phyloP scores from a whole-genome alignment of 2,797 vertebrate species.

The Hapalemur alaotrensis region DNA sequence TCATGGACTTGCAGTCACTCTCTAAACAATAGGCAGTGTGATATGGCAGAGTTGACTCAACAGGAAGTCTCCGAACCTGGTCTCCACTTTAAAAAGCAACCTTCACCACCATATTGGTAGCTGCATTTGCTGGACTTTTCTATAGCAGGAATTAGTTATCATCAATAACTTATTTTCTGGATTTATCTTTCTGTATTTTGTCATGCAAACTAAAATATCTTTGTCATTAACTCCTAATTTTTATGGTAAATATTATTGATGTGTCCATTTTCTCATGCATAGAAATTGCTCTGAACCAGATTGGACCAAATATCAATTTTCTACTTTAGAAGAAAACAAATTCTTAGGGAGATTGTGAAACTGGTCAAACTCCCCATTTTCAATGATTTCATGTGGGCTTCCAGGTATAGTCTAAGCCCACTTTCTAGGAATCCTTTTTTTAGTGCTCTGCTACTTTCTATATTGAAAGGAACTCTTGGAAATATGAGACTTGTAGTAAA shows the following conservation, averaged over 20 bases:
- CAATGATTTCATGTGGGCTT: not conserved
- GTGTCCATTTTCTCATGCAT: not conserved
- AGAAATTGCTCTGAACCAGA: not conserved
- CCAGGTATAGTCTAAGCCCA: not conserved
- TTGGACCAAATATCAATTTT: not conserved
- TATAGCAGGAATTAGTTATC: not conserved
- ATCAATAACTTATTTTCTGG: not conserved
- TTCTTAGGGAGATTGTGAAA: not conserved
- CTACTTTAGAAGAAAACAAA: not conserved
- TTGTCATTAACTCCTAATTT: not conserved
- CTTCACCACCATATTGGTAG: not conserved
- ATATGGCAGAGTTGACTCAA: not conserved
- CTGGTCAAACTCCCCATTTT: not conserved
- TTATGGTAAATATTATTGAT: not conserved
- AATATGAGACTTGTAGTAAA: not conserved
- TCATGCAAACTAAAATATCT: not conserved
- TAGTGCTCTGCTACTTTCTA: not conserved
- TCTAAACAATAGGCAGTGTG: not conserved
- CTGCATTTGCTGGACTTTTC: not conserved
- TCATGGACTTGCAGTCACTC: not conserved
- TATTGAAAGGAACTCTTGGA: not conserved
- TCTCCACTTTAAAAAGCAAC: not conserved
- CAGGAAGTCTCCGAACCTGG: not conserved
- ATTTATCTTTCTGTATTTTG: not conserved
- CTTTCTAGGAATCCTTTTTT: not conserved